phyloP scores from a whole-genome alignment of 2,113 vertebrate species.

The Callocephalon fimbriatum region DNA sequence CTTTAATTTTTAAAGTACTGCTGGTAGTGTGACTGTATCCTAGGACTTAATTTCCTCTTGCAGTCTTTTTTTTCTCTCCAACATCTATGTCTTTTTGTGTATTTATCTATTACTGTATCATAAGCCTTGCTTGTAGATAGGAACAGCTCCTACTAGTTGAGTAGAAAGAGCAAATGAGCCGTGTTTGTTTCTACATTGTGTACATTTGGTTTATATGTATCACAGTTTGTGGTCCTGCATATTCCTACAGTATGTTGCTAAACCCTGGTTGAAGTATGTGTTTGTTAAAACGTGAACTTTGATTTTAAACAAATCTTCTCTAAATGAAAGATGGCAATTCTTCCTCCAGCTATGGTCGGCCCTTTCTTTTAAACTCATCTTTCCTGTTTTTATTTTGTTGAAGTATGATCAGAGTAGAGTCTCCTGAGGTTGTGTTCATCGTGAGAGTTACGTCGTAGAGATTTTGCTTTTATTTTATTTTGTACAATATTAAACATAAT shows the following conservation, averaged over 20 bases:
- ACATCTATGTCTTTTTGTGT: neutral
- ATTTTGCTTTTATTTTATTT: slow-evolving; percentile 15
- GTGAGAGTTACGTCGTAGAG: neutral
- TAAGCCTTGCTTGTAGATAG: neutral
- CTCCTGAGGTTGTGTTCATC: neutral
- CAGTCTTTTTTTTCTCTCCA: neutral
- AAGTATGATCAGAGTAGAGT: neutral
- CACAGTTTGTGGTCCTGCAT: neutral
- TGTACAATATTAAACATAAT: neutral
- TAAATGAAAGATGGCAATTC: neutral
- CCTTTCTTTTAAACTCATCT: neutral
- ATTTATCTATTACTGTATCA: neutral
- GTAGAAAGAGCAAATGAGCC: neutral
- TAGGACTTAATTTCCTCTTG: neutral
- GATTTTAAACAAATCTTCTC: neutral
- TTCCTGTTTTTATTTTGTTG: neutral
- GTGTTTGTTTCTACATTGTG: neutral
- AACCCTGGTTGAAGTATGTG: neutral
- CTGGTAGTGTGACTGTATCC: neutral
- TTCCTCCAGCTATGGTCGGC: neutral
- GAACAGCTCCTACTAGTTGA: neutral
- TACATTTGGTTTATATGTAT: neutral
- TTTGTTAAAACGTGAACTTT: slow-evolving; percentile 1
- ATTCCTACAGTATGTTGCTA: neutral
- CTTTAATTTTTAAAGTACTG: neutral